Evolutionary conservation across 2,113 vertebrate species (phyloP).

Genomic region (Melanerpes aurifrons): DNA sequence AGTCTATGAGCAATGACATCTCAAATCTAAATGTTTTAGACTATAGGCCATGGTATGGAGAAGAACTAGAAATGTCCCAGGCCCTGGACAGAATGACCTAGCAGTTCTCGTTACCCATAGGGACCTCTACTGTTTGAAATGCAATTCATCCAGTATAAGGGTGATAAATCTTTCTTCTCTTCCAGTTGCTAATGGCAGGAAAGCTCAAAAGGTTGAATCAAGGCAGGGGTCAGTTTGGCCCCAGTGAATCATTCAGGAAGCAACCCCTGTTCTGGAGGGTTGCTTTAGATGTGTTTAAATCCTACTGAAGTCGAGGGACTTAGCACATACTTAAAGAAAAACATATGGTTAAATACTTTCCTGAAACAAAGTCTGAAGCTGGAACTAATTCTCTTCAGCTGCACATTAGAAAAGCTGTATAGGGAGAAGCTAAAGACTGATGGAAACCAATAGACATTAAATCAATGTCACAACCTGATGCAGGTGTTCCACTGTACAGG

Average conservation of each 20-base stretch:
- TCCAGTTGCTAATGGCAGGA: not conserved
- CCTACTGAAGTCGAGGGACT: conserved; percentile 16
- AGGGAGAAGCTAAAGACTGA: not conserved
- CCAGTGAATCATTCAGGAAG: not conserved
- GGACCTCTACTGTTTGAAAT: not conserved
- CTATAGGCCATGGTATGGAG: not conserved
- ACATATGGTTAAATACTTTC: conserved; percentile 37
- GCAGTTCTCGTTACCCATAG: not conserved
- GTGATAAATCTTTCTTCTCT: not conserved
- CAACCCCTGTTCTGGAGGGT: not conserved
- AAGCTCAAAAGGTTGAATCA: not conserved
- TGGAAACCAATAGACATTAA: not conserved
- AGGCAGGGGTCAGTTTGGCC: not conserved
- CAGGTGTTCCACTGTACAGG: not conserved
- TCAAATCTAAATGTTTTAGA: not conserved
- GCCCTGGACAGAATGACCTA: not conserved
- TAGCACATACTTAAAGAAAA: conserved; percentile 50
- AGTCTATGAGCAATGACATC: not conserved
- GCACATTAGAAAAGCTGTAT: not conserved
- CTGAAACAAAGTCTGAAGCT: conserved; percentile 31
- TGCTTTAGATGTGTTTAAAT: conserved; percentile 41
- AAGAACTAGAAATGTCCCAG: not conserved
- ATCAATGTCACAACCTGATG: not conserved
- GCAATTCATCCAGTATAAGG: not conserved
- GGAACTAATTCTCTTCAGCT: conserved; percentile 48